These are phyloP conservation scores for Perca schrenkii DNA, from an alignment of 2,113 vertebrate genomes.

Conservation along the genomic window DNA sequence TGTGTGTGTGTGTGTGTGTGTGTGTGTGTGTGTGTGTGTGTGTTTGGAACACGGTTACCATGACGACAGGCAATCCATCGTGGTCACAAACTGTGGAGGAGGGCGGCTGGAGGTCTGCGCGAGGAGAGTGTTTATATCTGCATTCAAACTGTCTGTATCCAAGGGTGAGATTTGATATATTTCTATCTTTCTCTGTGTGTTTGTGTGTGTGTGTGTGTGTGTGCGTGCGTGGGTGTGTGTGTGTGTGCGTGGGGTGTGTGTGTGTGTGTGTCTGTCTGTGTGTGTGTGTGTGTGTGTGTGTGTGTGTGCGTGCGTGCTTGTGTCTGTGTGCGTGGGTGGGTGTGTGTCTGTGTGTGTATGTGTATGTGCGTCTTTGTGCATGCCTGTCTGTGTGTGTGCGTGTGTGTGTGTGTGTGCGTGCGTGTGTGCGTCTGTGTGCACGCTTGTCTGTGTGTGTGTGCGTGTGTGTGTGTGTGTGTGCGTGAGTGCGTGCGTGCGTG, in stretches of 20 bases:
- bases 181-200: constrained; percentile 12
- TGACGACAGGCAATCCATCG: constrained; percentile 59
- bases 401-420: constrained; percentile 35
- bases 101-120: constrained; percentile 36
- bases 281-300: neutral
- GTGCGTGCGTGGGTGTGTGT: neutral
- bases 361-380: neutral
- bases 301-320: too few species aligned
- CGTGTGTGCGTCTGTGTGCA: neutral
- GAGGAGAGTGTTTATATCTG: constrained; percentile 29
- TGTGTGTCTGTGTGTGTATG: constrained; percentile 24
- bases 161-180: constrained; percentile 36
- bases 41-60: constrained; percentile 59
- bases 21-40: constrained; percentile 26
- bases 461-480: constrained; percentile 22
- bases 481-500: constrained; percentile 29
- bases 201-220: neutral
- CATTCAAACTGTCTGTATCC: constrained; percentile 31
- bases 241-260: constrained; percentile 6
- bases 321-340: neutral
- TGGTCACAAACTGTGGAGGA: constrained; percentile 61
- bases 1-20: constrained; percentile 23
- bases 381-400: constrained; percentile 4
- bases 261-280: constrained; percentile 11
- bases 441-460: neutral